Percentiles rank a stretch among this genome's conserved stretches.
Evolutionary conservation across 2,797 vertebrate species (phyloP).

Genomic region (Micromesistius poutassou): DNA sequence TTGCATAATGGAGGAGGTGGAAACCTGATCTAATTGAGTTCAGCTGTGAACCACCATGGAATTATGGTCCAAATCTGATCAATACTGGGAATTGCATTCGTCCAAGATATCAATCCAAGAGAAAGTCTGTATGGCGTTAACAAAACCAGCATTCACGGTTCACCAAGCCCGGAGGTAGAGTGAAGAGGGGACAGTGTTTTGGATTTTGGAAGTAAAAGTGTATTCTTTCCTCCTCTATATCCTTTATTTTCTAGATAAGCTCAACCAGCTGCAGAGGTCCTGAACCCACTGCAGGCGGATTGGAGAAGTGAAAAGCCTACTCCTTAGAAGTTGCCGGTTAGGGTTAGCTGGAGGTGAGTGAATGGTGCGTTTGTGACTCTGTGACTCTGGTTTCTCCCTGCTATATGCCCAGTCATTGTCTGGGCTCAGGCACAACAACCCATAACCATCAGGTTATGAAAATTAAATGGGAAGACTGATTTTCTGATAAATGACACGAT

Average conservation of each 20-base stretch:
- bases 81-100: slow-evolving; percentile 35
- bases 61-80: slow-evolving; percentile 51
- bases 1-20: slow-evolving; percentile 18
- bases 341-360: neutral
- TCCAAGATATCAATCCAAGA: slow-evolving; percentile 55
- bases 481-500: too few species aligned
- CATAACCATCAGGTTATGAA: neutral
- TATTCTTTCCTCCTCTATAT: neutral
- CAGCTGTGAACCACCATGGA: slow-evolving; percentile 39
- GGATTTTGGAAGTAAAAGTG: neutral
- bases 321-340: neutral
- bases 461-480: neutral
- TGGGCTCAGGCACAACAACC: neutral
- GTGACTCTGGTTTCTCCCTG: neutral
- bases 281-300: neutral
- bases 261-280: neutral
- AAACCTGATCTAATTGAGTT: slow-evolving; percentile 31
- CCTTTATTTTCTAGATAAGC: neutral
- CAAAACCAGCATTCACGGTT: slow-evolving; percentile 37
- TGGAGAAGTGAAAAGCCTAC: neutral
- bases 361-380: neutral
- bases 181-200: neutral
- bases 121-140: slow-evolving; percentile 55
- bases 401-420: neutral
- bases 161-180: neutral